Evolutionary conservation across 2,888 invertebrate species (phyloP).

Genomic region (Ypsolopha sequella): DNA sequence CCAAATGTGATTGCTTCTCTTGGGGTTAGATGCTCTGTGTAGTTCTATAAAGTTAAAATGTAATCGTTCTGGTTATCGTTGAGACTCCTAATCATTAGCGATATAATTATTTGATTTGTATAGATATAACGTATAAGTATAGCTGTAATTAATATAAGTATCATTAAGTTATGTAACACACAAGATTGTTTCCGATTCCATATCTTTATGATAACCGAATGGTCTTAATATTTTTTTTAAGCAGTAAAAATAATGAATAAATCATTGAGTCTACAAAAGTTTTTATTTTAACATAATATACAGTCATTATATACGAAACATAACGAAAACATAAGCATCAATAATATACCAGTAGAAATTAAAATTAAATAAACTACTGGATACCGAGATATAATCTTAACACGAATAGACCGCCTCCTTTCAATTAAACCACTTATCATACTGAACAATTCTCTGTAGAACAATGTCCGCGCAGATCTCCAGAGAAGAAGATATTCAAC

Average conservation of each 20-base stretch:
- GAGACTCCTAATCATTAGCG: not conserved
- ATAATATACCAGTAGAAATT: not conserved
- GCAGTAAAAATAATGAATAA: slow-evolving; percentile 29
- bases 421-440: too few relatives aligned
- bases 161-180: slow-evolving; percentile 17
- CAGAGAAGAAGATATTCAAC: too few relatives aligned
- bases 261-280: slow-evolving; percentile 16
- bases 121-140: not conserved
- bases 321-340: not conserved
- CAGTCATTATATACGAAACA: not conserved
- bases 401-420: too few relatives aligned
- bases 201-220: slow-evolving; percentile 8
- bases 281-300: not conserved
- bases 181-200: slow-evolving; percentile 11
- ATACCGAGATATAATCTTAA: too few relatives aligned
- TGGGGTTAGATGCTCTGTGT: too few relatives aligned
- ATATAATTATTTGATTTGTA: not conserved
- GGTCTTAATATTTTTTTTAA: slow-evolving; percentile 24
- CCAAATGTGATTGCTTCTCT: too few relatives aligned
- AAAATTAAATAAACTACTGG: too few relatives aligned
- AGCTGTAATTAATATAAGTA: slow-evolving; percentile 9
- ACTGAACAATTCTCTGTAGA: too few relatives aligned
- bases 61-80: not conserved
- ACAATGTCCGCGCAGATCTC: too few relatives aligned
- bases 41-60: too few relatives aligned